These are phyloP conservation scores for Eurosta solidaginis DNA, from an alignment of 1,140 invertebrate genomes.

Conservation along the genomic window DNA sequence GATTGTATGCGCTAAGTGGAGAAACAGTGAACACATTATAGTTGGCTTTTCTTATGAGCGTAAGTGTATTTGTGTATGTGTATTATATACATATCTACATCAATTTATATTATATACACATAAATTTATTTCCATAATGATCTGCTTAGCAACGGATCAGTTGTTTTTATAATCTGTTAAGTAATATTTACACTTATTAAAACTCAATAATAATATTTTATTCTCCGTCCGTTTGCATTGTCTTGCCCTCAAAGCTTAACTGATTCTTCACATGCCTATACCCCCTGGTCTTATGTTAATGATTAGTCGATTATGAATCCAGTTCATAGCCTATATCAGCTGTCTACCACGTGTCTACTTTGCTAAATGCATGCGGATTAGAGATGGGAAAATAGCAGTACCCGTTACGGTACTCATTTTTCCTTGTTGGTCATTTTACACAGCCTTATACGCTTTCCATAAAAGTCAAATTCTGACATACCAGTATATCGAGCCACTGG, in stretches of 20 bases:
- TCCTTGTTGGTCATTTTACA: too few relatives aligned
- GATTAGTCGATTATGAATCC: not conserved
- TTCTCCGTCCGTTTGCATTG: not conserved
- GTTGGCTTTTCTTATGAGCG: too few relatives aligned
- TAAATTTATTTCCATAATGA: not conserved
- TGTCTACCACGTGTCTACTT: conserved; percentile 17
- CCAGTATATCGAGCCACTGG: too few relatives aligned
- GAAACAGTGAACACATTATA: too few relatives aligned
- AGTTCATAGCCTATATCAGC: not conserved
- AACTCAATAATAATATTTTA: too few relatives aligned
- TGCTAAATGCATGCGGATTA: not conserved
- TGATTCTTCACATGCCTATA: not conserved
- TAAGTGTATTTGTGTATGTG: too few relatives aligned
- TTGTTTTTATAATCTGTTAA: not conserved
- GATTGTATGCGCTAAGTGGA: too few relatives aligned
- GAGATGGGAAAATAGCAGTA: too few relatives aligned
- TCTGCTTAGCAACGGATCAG: not conserved
- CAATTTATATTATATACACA: not conserved
- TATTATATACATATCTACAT: not conserved
- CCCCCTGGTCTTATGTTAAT: not conserved
- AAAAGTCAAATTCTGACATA: too few relatives aligned
- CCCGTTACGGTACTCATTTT: too few relatives aligned
- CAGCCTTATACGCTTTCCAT: too few relatives aligned
- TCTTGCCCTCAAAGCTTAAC: not conserved
- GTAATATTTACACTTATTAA: not conserved